Base-by-base conservation (phyloP, 1,140 invertebrate genomes). In the Chionoecetes opilio region DNA sequence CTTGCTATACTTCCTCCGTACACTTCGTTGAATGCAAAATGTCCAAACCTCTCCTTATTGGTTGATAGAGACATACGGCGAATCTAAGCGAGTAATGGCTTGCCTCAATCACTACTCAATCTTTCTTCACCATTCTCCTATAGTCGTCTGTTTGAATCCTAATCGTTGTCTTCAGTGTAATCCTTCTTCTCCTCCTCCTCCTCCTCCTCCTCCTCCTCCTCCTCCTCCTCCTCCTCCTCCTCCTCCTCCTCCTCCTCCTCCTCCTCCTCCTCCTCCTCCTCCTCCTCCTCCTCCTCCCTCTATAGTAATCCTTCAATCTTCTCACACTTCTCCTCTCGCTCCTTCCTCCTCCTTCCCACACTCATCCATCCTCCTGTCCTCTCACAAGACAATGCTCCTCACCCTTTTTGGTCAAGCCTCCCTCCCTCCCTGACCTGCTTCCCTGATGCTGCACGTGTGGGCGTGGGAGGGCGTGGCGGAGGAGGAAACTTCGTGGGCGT, bases 391-490 rank as follows among this genome's bases (percentile, higher is more conserved):
- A 5, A 17, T 6, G n/a, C 63, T 75, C 63, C 63, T 6, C n/a
- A 5, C 63, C 63, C 63, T n/a, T n/a, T 75, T 75, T 75, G 63
- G 63, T 75, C 26, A 75, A 75, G 63, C 63, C 11, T 75, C 21
- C 63, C 63, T 11, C 63, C 63, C 63, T 26, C 63, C 63, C 63
- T 75, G 63, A 75, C 63, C 63, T 75, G 21, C 26, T 75, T 75
- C 63, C 63, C 63, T 75, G 63, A 75, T 75, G 63, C 63, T 75
- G 63, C 63, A 75, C 63, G 63, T 75, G 63, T 75, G 63, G 63
- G 63, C 63, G 63, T 63, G 63, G 63, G 63, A 2, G 26, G 63
- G 63, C 63, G 63, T 75, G 63, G 63, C 8, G 63, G 21, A 9
- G 21, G 21, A 17, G 46, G 46, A 17, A 53, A 75, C 6, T 26